Conservation (phyloP, 2,797 vertebrate genomes). For the Spondyliosoma cantharus region DNA sequence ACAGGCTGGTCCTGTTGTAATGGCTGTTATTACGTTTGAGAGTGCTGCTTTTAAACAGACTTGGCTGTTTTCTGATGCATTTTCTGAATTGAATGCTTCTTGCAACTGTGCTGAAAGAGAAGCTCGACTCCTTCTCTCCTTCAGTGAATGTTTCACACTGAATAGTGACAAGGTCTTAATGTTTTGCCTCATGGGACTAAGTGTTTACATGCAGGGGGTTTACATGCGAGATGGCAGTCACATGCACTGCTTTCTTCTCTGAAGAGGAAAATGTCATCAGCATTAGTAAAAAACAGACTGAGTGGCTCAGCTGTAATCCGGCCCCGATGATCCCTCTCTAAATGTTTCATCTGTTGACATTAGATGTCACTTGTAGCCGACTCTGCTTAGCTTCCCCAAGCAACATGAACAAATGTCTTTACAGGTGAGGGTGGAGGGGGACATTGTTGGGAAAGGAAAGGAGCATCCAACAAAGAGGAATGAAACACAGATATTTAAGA, state of each 20-base stretch:
- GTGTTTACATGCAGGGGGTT: conserved; percentile 43
- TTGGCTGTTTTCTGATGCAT: conserved; percentile 8
- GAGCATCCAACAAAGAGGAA: background rate
- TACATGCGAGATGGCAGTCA: conserved; percentile 26
- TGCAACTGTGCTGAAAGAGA: background rate
- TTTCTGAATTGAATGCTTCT: conserved; percentile 15
- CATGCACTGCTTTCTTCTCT: background rate
- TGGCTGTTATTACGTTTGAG: conserved; percentile 14
- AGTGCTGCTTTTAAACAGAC: conserved; percentile 5
- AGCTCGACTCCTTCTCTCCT: conserved; percentile 2
- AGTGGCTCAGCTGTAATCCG: conserved; percentile 36
- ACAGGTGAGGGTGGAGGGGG: conserved; percentile 24
- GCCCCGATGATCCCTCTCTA: conserved; percentile 39
- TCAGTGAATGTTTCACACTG: conserved; percentile 9
- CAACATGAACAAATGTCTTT: conserved; percentile 42
- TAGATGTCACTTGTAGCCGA: conserved; percentile 35
- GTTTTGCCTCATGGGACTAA: background rate
- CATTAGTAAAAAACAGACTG: conserved; percentile 38
- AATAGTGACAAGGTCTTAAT: conserved; percentile 2
- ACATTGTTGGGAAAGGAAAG: background rate
- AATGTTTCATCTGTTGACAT: conserved; percentile 60
- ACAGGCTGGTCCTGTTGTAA: conserved; percentile 2
- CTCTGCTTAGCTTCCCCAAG: conserved; percentile 10
- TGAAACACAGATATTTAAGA: background rate
- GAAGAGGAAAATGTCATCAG: conserved; percentile 32